These are phyloP conservation scores for Dendrocincla tyrannina DNA, from an alignment of 2,797 vertebrate genomes.

Conservation along the genomic window DNA sequence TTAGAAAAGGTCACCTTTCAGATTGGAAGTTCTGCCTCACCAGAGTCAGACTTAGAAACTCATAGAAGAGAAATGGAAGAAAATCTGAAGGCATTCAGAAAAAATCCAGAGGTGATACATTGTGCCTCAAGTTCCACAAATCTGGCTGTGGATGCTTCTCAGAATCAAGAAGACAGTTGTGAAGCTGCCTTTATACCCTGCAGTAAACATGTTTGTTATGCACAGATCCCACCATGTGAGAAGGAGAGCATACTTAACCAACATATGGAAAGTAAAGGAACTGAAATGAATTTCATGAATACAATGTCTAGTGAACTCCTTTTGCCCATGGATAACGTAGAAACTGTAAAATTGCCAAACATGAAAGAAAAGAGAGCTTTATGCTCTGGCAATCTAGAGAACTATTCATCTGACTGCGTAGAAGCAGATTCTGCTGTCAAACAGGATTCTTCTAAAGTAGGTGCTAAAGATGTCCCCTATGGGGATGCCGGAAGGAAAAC, in stretches of 20 bases:
- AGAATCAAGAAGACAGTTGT: background rate
- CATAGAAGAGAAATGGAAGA: conserved; percentile 66
- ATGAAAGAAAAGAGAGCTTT: conserved; percentile 8
- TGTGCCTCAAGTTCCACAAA: background rate
- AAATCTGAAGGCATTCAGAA: conserved; percentile 39
- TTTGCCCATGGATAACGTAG: background rate
- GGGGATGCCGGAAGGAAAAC: conserved; percentile 62
- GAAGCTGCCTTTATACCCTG: background rate
- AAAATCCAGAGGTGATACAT: background rate
- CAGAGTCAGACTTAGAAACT: conserved; percentile 79
- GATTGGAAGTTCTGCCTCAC: conserved; percentile 82
- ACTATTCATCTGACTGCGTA: background rate
- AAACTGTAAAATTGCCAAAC: background rate
- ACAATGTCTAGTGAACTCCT: background rate
- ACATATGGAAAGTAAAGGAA: background rate
- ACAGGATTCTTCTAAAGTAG: conserved; percentile 20
- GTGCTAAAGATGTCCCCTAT: conserved; percentile 66
- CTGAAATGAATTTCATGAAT: background rate
- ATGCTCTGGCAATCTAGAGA: background rate
- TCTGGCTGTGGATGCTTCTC: background rate
- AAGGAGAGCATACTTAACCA: background rate
- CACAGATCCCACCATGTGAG: background rate
- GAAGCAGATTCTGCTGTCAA: conserved; percentile 8
- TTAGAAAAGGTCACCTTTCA: conserved; percentile 82
- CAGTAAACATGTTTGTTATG: background rate